Conservation (phyloP, 2,888 invertebrate genomes). For the Melanophora roralis region DNA sequence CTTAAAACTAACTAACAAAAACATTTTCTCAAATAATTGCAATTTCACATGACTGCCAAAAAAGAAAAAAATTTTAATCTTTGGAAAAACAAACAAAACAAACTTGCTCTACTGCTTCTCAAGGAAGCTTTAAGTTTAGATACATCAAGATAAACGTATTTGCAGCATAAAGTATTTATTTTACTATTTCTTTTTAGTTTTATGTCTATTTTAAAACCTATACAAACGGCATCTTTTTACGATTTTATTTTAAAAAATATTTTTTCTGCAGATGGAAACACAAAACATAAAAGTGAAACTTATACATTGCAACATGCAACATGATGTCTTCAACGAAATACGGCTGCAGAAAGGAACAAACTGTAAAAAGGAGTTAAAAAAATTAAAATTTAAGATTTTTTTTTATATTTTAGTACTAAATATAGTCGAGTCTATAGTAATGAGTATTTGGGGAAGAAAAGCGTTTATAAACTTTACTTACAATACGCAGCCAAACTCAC, state of each 20-base stretch:
- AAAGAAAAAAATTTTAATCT: not conserved
- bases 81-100: conserved; percentile 19
- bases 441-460: too few relatives aligned
- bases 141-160: conserved; percentile 37
- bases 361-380: too few relatives aligned
- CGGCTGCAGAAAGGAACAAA: not conserved
- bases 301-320: conserved; percentile 30
- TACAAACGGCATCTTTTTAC: conserved; percentile 11
- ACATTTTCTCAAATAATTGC: conserved; percentile 42
- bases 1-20: conserved; percentile 5
- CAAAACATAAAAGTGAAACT: conserved; percentile 49
- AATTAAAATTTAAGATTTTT: too few relatives aligned
- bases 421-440: too few relatives aligned
- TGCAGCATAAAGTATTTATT: conserved; percentile 49
- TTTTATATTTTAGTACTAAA: too few relatives aligned
- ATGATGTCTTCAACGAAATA: not conserved
- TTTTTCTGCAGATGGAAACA: conserved; percentile 1
- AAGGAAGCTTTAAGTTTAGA: conserved; percentile 59
- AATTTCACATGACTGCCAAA: conserved; percentile 56
- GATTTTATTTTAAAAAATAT: conserved; percentile 1
- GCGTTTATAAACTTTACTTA: too few relatives aligned
- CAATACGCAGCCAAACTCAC: too few relatives aligned
- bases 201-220: conserved; percentile 4
- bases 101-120: conserved; percentile 55
- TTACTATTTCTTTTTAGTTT: conserved; percentile 18